Evolutionary conservation across 2,797 vertebrate genomes (phyloP), one percentile per base, ranked within the genome.

Genomic region (Myotis myotis): DNA sequence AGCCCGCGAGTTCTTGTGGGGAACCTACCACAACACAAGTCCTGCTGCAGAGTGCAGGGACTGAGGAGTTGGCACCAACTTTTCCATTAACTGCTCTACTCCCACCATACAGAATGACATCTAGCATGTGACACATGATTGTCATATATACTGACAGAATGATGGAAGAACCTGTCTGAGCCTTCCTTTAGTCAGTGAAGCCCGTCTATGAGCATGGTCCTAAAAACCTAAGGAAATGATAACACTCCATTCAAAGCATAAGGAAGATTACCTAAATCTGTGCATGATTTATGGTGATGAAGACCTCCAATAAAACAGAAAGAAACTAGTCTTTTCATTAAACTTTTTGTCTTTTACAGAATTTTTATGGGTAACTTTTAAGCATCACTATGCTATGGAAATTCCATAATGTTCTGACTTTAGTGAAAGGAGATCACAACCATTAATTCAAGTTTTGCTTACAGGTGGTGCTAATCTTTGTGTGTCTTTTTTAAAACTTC

Each of bases 11-110:
- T 70, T 19, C 11, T 53, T 2, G 0, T 20, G 3, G 23, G 57
- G 7, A 23, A n/a, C 17, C 33, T 41, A 10, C 5, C 0, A 33
- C 0, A 5, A 81, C 0, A 33, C 0, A 5, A 81, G 55, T 55
- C 10, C 22, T 71, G 6, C 30, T 44, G 41, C 12, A n/a, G 38
- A 33, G 38, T 3, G 23, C 36, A 11, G 23, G 33, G 30, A 44
- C 82, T 23, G 25, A 44, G n/a, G 53, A 53, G 30, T 33, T 5
- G 19, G 2, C 0, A 0, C 8, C 28, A 70, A 60, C 28, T 74
- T 33, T 66, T 66, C 53, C 23, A 25, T 53, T 57, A 51, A 8
- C 51, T 15, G 30, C 17, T 2, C 0, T 30, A 23, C 7, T 8
- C 44, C n/a, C 28, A 47, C 33, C 51, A 30, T 13, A 44, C 7